These are phyloP conservation scores for Drosophila neoperkinsi DNA, from an alignment of 2,888 invertebrate species.

Conservation along the genomic window DNA sequence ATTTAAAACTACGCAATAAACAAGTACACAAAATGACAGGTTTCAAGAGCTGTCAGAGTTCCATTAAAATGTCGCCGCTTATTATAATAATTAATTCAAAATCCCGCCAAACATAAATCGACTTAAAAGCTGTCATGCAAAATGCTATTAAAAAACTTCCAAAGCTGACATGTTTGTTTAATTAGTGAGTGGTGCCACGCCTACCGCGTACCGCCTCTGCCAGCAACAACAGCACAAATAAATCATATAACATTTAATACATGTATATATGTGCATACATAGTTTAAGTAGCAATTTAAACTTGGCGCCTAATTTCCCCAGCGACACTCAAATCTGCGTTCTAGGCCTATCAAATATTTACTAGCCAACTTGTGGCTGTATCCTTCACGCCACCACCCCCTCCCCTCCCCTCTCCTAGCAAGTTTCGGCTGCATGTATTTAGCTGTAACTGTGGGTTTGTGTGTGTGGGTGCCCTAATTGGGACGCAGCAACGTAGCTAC, in stretches of 20 bases:
- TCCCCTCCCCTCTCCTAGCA: neutral
- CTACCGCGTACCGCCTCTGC: slow-evolving; percentile 14
- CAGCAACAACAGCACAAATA: slow-evolving; percentile 48
- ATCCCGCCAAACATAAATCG: slow-evolving; percentile 61
- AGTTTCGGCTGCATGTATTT: slow-evolving; percentile 5
- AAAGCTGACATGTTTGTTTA: slow-evolving; percentile 59
- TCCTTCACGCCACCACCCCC: neutral
- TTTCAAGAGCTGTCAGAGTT: slow-evolving; percentile 14
- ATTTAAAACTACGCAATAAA: slow-evolving; percentile 1
- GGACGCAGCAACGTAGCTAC: slow-evolving; percentile 38
- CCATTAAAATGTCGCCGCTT: slow-evolving; percentile 70
- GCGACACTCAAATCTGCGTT: slow-evolving; percentile 62
- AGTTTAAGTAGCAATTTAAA: slow-evolving; percentile 63
- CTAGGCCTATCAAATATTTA: slow-evolving; percentile 72
- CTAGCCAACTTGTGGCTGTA: slow-evolving; percentile 54
- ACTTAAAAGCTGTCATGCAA: slow-evolving; percentile 70
- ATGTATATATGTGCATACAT: slow-evolving; percentile 13
- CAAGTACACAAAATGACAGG: slow-evolving; percentile 7
- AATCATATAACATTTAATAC: slow-evolving; percentile 56
- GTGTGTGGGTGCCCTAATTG: slow-evolving; percentile 13
- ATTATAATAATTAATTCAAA: slow-evolving; percentile 72
- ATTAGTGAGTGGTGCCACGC: slow-evolving; percentile 48
- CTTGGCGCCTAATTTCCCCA: slow-evolving; percentile 71
- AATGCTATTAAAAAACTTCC: slow-evolving; percentile 67
- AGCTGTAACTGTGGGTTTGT: neutral